Evolutionary conservation across 2,888 invertebrate species (phyloP).

Genomic region (Sarcophaga carnaria): DNA sequence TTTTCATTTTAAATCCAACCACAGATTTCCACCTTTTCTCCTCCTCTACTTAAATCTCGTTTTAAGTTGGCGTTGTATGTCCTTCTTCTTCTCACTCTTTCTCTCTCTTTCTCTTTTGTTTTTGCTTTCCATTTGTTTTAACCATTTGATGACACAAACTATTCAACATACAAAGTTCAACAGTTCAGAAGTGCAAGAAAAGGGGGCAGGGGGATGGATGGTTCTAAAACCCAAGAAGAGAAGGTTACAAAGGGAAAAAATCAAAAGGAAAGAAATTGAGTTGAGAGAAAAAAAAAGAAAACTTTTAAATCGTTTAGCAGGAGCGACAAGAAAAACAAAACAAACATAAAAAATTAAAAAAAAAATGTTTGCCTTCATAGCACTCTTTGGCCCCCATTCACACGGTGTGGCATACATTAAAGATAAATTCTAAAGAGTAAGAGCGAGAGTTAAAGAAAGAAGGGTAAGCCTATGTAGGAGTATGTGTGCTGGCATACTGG

Average conservation of each 20-base stretch:
- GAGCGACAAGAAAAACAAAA: not conserved
- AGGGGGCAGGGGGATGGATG: not conserved
- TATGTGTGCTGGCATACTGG: conserved; percentile 1
- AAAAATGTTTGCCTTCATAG: conserved; percentile 34
- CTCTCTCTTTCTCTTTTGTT: not conserved
- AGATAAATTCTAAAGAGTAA: not conserved
- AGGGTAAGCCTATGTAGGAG: not conserved
- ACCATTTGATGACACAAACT: conserved; percentile 65
- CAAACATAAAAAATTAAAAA: conserved; percentile 10
- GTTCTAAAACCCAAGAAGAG: conserved; percentile 39
- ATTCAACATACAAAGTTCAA: conserved; percentile 60
- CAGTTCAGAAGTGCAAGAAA: conserved; percentile 59
- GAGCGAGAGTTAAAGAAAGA: not conserved
- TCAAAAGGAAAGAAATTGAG: not conserved
- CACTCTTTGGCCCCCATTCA: not conserved
- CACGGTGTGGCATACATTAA: not conserved
- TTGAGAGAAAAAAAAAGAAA: conserved; percentile 39
- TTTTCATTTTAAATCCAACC: conserved; percentile 16
- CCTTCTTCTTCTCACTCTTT: too few relatives aligned
- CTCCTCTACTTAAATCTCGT: conserved; percentile 42
- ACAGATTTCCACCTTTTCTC: conserved; percentile 50
- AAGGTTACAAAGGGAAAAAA: not conserved
- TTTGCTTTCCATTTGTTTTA: conserved; percentile 43
- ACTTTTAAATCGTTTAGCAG: conserved; percentile 62
- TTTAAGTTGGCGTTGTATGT: not conserved